phyloP scores from a whole-genome alignment of 1,140 invertebrate species.

The Atta cephalotes region DNA sequence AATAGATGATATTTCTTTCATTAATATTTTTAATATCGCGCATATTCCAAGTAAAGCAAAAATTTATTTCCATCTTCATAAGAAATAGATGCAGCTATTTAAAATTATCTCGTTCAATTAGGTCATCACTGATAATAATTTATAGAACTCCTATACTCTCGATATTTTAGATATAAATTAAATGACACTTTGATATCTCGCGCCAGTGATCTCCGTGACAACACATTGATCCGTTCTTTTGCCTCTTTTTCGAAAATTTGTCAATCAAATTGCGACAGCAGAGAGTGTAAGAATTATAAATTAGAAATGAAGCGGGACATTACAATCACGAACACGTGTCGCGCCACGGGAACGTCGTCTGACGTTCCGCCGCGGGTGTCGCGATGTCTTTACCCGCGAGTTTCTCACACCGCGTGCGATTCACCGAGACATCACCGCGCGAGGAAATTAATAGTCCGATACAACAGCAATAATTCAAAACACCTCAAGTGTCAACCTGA shows the following conservation, averaged over 20 bases:
- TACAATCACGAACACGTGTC: constrained; percentile 65
- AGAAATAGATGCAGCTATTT: not conserved
- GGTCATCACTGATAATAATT: not conserved
- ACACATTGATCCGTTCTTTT: not conserved
- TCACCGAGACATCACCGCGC: constrained; percentile 49
- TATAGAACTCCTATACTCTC: not conserved
- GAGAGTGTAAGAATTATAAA: constrained; percentile 5
- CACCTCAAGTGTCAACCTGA: constrained; percentile 73
- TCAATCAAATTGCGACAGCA: constrained; percentile 1
- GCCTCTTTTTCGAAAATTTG: not conserved
- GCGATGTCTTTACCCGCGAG: constrained; percentile 66
- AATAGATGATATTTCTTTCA: not conserved
- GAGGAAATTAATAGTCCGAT: constrained; percentile 72
- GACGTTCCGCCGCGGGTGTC: constrained; percentile 26
- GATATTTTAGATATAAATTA: not conserved
- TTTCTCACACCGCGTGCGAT: constrained; percentile 62
- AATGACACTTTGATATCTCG: not conserved
- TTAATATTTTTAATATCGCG: not conserved
- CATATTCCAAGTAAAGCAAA: not conserved
- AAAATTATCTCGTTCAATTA: not conserved
- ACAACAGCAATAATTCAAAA: constrained; percentile 73
- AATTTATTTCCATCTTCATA: not conserved
- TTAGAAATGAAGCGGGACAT: constrained; percentile 18
- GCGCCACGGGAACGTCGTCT: constrained; percentile 25
- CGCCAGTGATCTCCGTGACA: not conserved